Evolutionary conservation across 2,113 vertebrate genomes (phyloP).

Genomic region (Ptilonorhynchus violaceus): DNA sequence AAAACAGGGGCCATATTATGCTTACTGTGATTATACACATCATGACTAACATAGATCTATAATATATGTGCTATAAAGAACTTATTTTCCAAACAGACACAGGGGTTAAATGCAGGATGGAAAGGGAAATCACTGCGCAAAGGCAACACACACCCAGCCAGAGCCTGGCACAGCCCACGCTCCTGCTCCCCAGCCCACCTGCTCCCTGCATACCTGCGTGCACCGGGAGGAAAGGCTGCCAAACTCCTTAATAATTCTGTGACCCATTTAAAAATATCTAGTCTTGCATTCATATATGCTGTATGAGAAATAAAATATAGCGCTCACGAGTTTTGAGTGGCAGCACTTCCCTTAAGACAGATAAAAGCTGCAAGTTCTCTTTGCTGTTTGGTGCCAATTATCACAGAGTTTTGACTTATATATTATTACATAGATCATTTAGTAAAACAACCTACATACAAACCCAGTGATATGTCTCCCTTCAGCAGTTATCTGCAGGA

Average conservation of each 20-base stretch:
- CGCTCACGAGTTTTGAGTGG: neutral
- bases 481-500: neutral
- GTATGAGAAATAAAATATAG: constrained; percentile 52
- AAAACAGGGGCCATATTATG: neutral
- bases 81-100: constrained; percentile 9
- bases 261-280: constrained; percentile 29
- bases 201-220: neutral
- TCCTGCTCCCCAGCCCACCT: neutral
- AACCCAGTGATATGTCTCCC: neutral
- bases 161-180: neutral
- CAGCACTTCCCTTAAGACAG: constrained; percentile 52
- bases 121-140: neutral
- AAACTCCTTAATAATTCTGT: constrained; percentile 9
- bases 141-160: neutral
- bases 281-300: constrained; percentile 38
- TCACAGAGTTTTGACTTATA: constrained; percentile 45
- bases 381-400: constrained; percentile 48
- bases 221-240: neutral
- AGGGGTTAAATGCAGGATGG: neutral
- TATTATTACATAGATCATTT: constrained; percentile 58
- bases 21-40: neutral
- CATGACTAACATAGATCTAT: neutral
- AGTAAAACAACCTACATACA: constrained; percentile 48
- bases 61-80: neutral
- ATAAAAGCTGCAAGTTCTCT: constrained; percentile 50